Conservation (phyloP, 2,797 vertebrate genomes). For the Meda fulgida region DNA sequence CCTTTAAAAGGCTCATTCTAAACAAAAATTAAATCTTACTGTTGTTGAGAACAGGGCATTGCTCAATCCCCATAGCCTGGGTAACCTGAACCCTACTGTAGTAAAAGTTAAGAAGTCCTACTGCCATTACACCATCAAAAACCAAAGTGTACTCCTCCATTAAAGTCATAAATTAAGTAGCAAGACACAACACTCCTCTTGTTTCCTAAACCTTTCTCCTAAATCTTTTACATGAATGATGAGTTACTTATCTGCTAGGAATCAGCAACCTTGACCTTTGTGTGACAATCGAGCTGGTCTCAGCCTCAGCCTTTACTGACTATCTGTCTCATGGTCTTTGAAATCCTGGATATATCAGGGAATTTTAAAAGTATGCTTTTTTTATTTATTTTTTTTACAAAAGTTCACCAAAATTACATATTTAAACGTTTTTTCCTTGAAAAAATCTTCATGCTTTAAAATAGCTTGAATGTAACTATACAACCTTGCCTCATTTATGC, state of each 20-base stretch:
- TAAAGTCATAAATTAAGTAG: constrained; percentile 20
- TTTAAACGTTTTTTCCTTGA: no score
- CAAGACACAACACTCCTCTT: not conserved
- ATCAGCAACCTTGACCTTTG: constrained; percentile 4
- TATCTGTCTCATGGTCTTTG: no score
- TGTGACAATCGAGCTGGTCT: not conserved
- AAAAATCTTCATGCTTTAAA: no score
- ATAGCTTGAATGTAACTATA: no score
- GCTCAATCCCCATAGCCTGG: not conserved
- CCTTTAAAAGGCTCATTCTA: not conserved
- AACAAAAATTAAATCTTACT: not conserved
- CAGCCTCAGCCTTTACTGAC: not conserved
- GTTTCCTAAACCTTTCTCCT: not conserved
- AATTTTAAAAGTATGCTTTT: no score
- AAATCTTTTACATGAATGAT: not conserved
- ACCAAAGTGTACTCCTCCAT: not conserved
- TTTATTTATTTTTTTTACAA: not conserved
- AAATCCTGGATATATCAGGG: no score
- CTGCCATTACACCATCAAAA: not conserved
- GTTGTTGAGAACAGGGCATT: not conserved
- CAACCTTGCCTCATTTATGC: no score
- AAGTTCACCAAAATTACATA: no score
- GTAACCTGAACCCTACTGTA: constrained; percentile 4
- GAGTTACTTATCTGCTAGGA: constrained; percentile 16
- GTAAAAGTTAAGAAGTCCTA: constrained; percentile 13